Base-by-base conservation (phyloP, 2,113 vertebrate species). In the Phaethornis superciliosus region DNA sequence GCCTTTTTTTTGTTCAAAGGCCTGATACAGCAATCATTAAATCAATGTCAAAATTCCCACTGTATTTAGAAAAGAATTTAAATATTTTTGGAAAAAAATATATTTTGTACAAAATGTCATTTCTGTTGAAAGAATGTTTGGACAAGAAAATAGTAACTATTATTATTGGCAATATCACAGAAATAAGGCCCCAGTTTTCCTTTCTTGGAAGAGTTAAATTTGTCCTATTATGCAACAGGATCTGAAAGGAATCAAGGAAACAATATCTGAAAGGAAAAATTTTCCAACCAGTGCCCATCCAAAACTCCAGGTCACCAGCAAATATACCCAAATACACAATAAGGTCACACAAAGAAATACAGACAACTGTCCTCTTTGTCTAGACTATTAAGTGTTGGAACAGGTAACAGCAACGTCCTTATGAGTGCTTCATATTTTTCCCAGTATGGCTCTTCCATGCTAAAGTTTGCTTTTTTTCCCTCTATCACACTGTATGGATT, bases 141-240 rank as follows among this genome's bases (percentile, higher is more conserved):
- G 91, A 78, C 35, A 75, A 88, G 71, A 81, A 91, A 68, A 46
- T 30, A 78, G 60, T 40, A 69, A 78, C 78, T 93, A 79, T 95
- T 96, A 65, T 93, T 95, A 71, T 76, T 96, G 94, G 95, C 94
- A 89, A 56, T 62, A 44, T 90, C 69, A 81, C 77, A 84, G 52
- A 77, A 94, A 81, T 59, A 51, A 85, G 85, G 75, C 60, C 76
- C 54, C 72, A 49, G 60, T 9, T 95, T 80, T 93, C 76, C 35
- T 88, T 94, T 94, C 76, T 92, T 89, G 84, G 93, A 96, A 97
- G 93, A 93, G 95, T 97, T 96, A 96, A 95, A 93, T 86, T 88
- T 88, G 65, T 92, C 59, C 75, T 78, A 42, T 97, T 95, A 95
- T 93, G 88, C 94, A 96, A 94, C 44, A 89, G 69, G 76, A 88